A percentile compares a stretch with the other conserved stretches of the same genome.
Conservation (phyloP, 2,888 invertebrate species). For the Andrena minutula region DNA sequence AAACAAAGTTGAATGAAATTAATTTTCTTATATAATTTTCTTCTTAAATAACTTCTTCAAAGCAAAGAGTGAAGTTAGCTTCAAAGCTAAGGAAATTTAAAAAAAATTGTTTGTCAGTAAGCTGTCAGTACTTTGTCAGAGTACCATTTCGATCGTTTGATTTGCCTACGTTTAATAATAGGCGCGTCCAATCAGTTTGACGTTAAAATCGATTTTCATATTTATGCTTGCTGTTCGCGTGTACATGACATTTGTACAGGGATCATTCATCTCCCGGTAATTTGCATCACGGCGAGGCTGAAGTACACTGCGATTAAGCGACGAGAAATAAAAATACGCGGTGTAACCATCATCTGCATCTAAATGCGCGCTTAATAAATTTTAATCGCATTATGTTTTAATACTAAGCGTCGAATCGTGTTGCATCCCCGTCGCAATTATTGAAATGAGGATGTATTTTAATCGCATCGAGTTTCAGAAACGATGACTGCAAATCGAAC, state of each 20-base stretch:
- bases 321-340: background rate
- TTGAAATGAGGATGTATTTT: background rate
- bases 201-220: conserved; percentile 32
- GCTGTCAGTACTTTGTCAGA: background rate
- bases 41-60: no score
- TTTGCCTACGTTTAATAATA: conserved; percentile 5
- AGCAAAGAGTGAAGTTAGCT: no score
- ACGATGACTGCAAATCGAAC: background rate
- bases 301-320: conserved; percentile 1
- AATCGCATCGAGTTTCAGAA: background rate
- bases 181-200: background rate
- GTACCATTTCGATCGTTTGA: background rate
- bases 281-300: background rate
- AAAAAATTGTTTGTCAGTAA: no score
- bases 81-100: no score
- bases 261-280: background rate
- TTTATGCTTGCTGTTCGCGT: background rate
- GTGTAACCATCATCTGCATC: background rate
- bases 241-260: conserved; percentile 10
- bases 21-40: no score
- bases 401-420: background rate
- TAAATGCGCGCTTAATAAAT: background rate
- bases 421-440: background rate
- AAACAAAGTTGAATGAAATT: no score
- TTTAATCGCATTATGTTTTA: conserved; percentile 6